Base-by-base conservation (phyloP, 2,797 vertebrate genomes). In the Neopelma chrysocephalum region DNA sequence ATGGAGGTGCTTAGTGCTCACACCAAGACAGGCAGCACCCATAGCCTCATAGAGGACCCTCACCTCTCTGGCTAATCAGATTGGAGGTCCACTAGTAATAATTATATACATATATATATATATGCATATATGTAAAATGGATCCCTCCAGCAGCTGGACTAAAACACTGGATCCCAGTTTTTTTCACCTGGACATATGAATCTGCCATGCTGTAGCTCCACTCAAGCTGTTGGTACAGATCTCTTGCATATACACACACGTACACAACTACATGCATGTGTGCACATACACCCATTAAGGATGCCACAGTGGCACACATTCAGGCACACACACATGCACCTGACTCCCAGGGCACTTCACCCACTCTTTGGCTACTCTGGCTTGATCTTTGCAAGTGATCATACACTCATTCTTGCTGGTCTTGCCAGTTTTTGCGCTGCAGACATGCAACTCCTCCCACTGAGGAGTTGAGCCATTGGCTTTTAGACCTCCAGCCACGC, bases 181-280 rank as follows among this genome's bases (percentile, higher is more conserved):
- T 65, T 69, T 47, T 7, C 21, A 36, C 18, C 32, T 31, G 53
- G 51, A 32, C 10, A 3, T 18, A 12, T 0, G 4, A 86, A 19
- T 11, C 8, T 13, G 10, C 21, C 34, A 0, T 36, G 48, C 21
- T 71, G 38, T 40, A 54, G 57, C 29, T 26, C 9, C 8, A 1
- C 48, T 76, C 40, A 57, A 86, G 43, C 53, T 82, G 62, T 62
- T 82, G 69, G 27, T 34, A 15, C 36, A 29, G 50, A 15, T 23
- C 11, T 15, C 42, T 0, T 0, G 3, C 10, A 3, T 2, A 2
- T 10, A 4, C 13, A 9, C 50, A 19, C 11, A 9, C 1, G 1
- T 10, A n/a, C 23, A 32, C 5, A 1, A 3, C 1, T 31, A 3
- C 27, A 19, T 18, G 25, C 21, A 3, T 1, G 4, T 10, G 14